Percentiles rank a stretch among this genome's conserved stretches.
phyloP scores from a whole-genome alignment of 2,113 vertebrate genomes.

The Onychorhynchus coronatus region DNA sequence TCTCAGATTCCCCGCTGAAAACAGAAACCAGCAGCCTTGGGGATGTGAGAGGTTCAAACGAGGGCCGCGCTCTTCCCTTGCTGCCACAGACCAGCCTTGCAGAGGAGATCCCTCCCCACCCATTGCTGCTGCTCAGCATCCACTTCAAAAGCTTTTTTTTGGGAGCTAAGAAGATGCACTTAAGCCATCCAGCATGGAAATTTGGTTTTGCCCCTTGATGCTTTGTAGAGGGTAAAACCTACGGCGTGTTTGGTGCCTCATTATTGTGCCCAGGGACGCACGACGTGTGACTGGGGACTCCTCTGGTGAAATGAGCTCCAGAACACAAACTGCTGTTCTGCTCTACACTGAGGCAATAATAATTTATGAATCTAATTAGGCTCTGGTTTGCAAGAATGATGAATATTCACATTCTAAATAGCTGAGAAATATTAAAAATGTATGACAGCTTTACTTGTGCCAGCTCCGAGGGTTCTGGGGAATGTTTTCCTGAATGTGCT shows the following conservation, averaged over 20 bases:
- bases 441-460: constrained; percentile 14
- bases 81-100: background rate
- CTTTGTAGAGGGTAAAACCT: background rate
- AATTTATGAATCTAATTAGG: constrained; percentile 42
- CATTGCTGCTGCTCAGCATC: background rate
- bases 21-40: background rate
- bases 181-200: background rate
- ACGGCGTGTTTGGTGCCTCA: fast-evolving
- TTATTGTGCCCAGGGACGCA: background rate
- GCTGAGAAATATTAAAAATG: constrained; percentile 11
- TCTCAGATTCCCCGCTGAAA: background rate
- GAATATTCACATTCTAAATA: constrained; percentile 39
- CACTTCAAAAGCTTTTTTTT: background rate
- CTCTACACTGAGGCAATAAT: background rate
- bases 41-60: background rate
- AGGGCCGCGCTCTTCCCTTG: background rate
- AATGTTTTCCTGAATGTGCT: background rate
- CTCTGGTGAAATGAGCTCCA: background rate
- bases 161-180: background rate
- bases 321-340: background rate
- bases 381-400: constrained; percentile 33
- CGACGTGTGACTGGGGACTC: background rate
- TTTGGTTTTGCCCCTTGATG: background rate
- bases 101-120: background rate
- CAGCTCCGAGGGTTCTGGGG: background rate